Evolutionary conservation across 2,888 invertebrate species (phyloP), one percentile per base, ranked within the genome.

Genomic region (Fragum whitleyi): DNA sequence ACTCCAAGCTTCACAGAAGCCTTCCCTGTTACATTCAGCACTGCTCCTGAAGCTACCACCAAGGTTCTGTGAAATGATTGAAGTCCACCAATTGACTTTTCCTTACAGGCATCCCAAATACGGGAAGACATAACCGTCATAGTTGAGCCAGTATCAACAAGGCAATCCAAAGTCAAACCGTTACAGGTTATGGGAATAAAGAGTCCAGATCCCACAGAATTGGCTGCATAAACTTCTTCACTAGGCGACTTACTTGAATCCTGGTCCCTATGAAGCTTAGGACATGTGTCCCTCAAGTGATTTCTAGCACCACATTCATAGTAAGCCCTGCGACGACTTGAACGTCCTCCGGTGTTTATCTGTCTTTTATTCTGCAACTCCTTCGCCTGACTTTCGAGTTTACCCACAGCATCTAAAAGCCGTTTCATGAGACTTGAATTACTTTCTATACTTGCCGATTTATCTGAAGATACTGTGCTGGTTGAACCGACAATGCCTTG

Each of bases 71-170:
- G 19, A 73, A 62, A 61, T 51, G 23, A 61, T 29, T 23, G 26
- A 9, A 28, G 21, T 16, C 5, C 23, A 72, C 14, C n/a, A n/a
- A n/a, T n/a, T n/a, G n/a, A n/a, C n/a, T n/a, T n/a, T n/a, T n/a
- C n/a, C n/a, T n/a, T n/a, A n/a, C n/a, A n/a, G n/a, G 29, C 32
- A 23, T 73, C 62, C 73, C 73, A 73, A 5, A 28, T 23, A 26
- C 73, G 51, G 3, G 72, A 28, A 7, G 72, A 72, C 23, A 61
- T 3, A 11, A 74, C 59, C 16, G 65, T 42, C 14, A 74, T n/a
- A 16, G 74, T 62, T 2, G 74, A 62, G 5, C 74, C 74, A 21
- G 74, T 74, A 53, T 62, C 62, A 32, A 62, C 29, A n/a, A 62
- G 21, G 36, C 62, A 62, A 32, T 62, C 36, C n/a, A 62, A 36